Conservation (phyloP, 2,797 vertebrate genomes). For the Sorex maritimensis region DNA sequence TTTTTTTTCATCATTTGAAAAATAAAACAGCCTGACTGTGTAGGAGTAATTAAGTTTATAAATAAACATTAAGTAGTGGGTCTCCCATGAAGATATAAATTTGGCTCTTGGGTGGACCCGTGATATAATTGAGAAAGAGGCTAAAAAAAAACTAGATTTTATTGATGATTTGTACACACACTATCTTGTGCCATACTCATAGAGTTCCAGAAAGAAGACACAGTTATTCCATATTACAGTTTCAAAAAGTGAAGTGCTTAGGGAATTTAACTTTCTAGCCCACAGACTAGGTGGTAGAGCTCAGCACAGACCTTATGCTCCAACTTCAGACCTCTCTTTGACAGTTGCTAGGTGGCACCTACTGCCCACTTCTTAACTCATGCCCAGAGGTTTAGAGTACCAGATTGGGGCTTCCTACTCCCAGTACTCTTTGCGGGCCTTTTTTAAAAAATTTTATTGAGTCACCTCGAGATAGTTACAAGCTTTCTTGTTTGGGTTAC, state of each 20-base stretch:
- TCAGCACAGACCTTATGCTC: neutral
- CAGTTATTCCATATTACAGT: neutral
- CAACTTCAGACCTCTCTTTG: neutral
- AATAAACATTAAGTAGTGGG: neutral
- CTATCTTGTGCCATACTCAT: neutral
- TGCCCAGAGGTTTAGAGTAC: neutral
- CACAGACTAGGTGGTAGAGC: neutral
- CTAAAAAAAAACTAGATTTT: neutral
- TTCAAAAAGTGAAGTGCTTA: neutral
- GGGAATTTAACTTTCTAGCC: neutral
- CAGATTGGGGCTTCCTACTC: neutral
- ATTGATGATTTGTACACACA: neutral
- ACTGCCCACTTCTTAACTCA: no score
- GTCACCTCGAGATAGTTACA: no score
- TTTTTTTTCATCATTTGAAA: conserved; percentile 19
- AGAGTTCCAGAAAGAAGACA: neutral
- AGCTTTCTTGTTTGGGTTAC: no score
- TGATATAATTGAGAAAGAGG: neutral
- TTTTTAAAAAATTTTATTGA: neutral
- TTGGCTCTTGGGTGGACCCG: neutral
- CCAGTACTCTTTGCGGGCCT: neutral
- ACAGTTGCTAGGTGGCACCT: no score
- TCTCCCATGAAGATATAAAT: conserved; percentile 4
- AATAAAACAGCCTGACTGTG: neutral
- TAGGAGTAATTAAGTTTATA: conserved; percentile 1